phyloP scores from a whole-genome alignment of 2,113 vertebrate genomes.

The Spea bombifrons region DNA sequence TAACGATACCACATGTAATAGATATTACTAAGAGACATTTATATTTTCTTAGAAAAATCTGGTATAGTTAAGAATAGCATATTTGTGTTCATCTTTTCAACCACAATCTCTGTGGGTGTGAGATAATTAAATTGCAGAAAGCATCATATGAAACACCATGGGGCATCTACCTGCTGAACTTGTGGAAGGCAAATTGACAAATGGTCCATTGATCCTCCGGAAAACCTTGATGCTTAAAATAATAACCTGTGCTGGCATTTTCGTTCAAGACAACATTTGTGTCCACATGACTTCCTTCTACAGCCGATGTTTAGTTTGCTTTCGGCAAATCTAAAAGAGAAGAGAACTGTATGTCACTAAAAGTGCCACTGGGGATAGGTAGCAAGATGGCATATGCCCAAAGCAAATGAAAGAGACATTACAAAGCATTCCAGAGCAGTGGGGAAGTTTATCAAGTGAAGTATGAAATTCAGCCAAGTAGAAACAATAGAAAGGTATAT shows the following conservation, averaged over 20 bases:
- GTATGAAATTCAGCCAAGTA: conserved; percentile 34
- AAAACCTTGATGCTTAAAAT: background rate
- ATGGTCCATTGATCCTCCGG: background rate
- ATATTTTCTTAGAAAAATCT: no score
- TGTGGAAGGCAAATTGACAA: background rate
- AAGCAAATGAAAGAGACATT: conserved; percentile 35
- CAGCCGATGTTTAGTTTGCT: conserved; percentile 12
- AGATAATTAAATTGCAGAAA: background rate
- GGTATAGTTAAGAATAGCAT: no score
- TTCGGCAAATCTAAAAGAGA: conserved; percentile 24
- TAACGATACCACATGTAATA: no score
- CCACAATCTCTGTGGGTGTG: no score
- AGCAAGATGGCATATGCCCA: conserved; percentile 28
- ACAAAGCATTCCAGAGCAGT: conserved; percentile 23
- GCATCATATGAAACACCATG: background rate
- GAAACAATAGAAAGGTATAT: conserved; percentile 44
- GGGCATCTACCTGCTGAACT: background rate
- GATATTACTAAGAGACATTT: no score
- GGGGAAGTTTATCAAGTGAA: conserved; percentile 38
- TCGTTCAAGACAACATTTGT: background rate
- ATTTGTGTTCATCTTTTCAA: no score
- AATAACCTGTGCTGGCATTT: conserved; percentile 13
- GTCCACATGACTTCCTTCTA: conserved; percentile 3
- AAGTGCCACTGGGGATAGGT: conserved; percentile 36
- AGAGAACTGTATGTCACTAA: conserved; percentile 31